Evolutionary conservation across 92 coral and sea anemone genomes (phyloP).

Genomic region (Phenganax subtilis): DNA sequence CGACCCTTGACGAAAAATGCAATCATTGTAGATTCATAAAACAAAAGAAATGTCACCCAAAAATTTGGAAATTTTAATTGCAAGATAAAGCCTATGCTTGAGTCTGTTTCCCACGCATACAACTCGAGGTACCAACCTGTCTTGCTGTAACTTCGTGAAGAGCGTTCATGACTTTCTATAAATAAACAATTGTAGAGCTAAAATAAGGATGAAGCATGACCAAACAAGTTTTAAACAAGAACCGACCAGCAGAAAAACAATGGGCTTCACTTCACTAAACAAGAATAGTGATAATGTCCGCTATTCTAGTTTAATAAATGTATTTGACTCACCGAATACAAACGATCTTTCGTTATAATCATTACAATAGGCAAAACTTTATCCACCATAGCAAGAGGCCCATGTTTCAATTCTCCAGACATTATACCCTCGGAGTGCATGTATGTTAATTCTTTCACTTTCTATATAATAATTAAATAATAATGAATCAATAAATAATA

Average conservation of each 20-base stretch:
- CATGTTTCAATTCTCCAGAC: constrained; percentile 92
- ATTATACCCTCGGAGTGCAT: constrained; percentile 96
- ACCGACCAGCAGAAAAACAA: background rate
- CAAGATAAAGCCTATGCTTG: background rate
- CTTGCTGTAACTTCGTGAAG: constrained; percentile 93
- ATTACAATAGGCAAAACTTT: constrained; percentile 89
- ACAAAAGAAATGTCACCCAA: no score
- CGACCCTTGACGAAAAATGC: constrained; percentile 60
- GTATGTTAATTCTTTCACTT: constrained; percentile 96
- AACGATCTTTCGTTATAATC: constrained; percentile 78
- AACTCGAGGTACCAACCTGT: constrained; percentile 54
- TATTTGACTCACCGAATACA: constrained; percentile 57
- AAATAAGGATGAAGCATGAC: background rate
- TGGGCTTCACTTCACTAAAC: background rate
- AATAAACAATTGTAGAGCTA: background rate
- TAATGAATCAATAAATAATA: background rate
- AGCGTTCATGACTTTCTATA: constrained; percentile 97
- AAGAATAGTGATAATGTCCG: background rate
- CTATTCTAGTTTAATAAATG: background rate
- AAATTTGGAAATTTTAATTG: no score
- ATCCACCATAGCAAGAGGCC: constrained; percentile 87
- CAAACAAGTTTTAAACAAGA: background rate
- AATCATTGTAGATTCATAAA: background rate
- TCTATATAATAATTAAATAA: constrained; percentile 46
- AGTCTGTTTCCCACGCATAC: background rate